Percentiles rank a stretch among this genome's conserved stretches.
These are phyloP conservation scores for Heteropelma amictum DNA, from an alignment of 2,888 invertebrate species.

Conservation along the genomic window DNA sequence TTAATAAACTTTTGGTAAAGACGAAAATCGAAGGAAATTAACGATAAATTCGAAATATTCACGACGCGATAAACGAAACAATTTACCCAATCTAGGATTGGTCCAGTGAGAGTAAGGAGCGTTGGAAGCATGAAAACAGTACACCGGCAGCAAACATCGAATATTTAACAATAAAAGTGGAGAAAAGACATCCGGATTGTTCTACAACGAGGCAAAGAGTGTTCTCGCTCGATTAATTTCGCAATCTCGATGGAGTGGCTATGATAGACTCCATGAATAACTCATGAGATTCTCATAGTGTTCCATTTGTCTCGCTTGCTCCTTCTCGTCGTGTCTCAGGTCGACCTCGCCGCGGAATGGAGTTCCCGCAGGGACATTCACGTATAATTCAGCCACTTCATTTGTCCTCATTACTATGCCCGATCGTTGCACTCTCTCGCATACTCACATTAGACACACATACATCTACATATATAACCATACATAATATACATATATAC, in stretches of 20 bases:
- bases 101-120: background rate
- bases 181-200: constrained; percentile 30
- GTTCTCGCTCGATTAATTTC: constrained; percentile 76
- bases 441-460: no score
- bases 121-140: constrained; percentile 2
- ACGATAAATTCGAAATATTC: no score
- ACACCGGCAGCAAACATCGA: background rate
- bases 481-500: background rate
- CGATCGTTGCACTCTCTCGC: constrained; percentile 73
- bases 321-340: constrained; percentile 21
- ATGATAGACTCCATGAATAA: constrained; percentile 77
- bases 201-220: constrained; percentile 68
- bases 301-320: constrained; percentile 48
- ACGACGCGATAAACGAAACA: no score
- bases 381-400: constrained; percentile 77
- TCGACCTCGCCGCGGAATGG: constrained; percentile 56
- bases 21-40: no score
- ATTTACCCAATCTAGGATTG: no score
- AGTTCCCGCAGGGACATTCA: constrained; percentile 72
- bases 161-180: constrained; percentile 4
- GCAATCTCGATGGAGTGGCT: constrained; percentile 76
- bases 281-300: constrained; percentile 68
- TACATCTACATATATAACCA: background rate
- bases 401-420: constrained; percentile 77
- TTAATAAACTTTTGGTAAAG: no score